phyloP scores from a whole-genome alignment of 2,113 vertebrate genomes.

The Rhynchomys soricoides region DNA sequence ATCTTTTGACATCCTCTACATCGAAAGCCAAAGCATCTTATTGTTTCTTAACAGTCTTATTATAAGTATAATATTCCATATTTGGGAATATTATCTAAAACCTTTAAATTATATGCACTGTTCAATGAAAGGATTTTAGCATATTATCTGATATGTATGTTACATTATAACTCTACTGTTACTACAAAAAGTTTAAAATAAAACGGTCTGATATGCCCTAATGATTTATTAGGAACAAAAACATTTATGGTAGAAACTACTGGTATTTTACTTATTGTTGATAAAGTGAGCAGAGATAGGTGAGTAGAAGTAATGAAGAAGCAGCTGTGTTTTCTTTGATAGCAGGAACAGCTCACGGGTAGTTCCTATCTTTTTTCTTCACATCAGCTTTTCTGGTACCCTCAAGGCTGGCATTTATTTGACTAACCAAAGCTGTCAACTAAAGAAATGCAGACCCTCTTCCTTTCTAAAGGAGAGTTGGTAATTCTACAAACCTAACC shows the following conservation, averaged over 20 bases:
- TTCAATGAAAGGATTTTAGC: constrained; percentile 40
- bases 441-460: background rate
- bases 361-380: background rate
- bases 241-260: constrained; percentile 44
- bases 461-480: background rate
- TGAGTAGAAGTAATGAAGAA: constrained; percentile 64
- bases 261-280: constrained; percentile 35
- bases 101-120: background rate
- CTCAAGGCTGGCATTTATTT: background rate
- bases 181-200: constrained; percentile 62
- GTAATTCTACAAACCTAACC: background rate
- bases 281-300: constrained; percentile 32
- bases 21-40: background rate
- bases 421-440: background rate
- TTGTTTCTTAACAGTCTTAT: background rate
- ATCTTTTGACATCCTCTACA: background rate
- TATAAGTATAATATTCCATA: background rate
- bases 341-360: background rate
- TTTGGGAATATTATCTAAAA: constrained; percentile 50
- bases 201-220: constrained; percentile 39
- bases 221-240: constrained; percentile 68
- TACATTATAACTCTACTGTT: background rate
- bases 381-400: background rate
- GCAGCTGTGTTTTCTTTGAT: background rate
- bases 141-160: background rate